phyloP scores from a whole-genome alignment of 2,113 vertebrate genomes.

The Rana temporaria region DNA sequence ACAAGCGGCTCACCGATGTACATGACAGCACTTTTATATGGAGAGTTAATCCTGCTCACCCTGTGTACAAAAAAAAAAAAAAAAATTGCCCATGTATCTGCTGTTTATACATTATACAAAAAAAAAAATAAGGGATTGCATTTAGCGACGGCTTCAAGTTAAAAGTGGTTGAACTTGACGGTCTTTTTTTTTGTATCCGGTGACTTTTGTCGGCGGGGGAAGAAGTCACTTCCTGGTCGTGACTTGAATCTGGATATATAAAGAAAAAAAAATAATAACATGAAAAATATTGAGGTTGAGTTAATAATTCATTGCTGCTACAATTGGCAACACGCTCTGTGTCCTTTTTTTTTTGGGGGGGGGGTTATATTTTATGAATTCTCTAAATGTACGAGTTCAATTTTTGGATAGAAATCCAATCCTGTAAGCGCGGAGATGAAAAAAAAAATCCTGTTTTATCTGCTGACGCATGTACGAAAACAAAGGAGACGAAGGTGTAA shows the following conservation, averaged over 20 bases:
- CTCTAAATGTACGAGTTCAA: slow-evolving; percentile 82
- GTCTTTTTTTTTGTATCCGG: slow-evolving; percentile 81
- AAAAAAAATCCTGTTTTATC: slow-evolving; percentile 69
- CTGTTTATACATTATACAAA: slow-evolving; percentile 86
- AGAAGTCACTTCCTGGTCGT: slow-evolving; percentile 86
- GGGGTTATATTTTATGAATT: slow-evolving; percentile 79
- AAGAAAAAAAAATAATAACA: slow-evolving; percentile 58
- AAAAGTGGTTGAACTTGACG: slow-evolving; percentile 74
- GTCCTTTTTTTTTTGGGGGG: slow-evolving; percentile 78
- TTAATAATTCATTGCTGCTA: slow-evolving; percentile 86
- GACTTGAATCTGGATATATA: slow-evolving; percentile 87
- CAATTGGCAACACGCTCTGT: slow-evolving; percentile 82
- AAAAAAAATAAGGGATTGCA: slow-evolving; percentile 69
- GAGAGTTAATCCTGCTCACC: slow-evolving; percentile 87
- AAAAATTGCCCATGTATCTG: slow-evolving; percentile 93
- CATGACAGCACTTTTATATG: slow-evolving; percentile 99
- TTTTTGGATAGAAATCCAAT: slow-evolving; percentile 81
- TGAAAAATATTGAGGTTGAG: slow-evolving; percentile 68
- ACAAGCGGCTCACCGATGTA: slow-evolving; percentile 92
- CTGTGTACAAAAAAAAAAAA: slow-evolving; percentile 97
- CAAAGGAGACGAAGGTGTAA: slow-evolving; percentile 78
- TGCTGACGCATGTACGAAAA: slow-evolving; percentile 83
- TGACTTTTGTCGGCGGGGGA: slow-evolving; percentile 75
- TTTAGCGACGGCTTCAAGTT: slow-evolving; percentile 81
- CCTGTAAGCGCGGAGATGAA: slow-evolving; percentile 85